These are phyloP conservation scores for Gallinago jamesoni DNA, from an alignment of 2,113 vertebrate genomes.

Conservation along the genomic window DNA sequence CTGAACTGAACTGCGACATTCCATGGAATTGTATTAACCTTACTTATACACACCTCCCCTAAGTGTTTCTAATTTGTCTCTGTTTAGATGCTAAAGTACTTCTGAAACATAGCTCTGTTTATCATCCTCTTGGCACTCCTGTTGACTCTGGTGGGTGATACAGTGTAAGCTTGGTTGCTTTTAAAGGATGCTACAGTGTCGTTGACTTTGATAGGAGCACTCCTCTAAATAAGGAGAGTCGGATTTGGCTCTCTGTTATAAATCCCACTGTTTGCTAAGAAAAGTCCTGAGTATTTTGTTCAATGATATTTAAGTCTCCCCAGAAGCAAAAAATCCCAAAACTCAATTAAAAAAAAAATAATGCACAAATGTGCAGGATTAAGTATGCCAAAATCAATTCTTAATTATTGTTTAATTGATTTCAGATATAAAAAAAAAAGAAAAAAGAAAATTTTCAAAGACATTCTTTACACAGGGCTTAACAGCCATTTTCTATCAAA, in stretches of 20 bases:
- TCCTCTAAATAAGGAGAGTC: background rate
- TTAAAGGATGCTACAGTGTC: background rate
- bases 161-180: background rate
- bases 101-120: background rate
- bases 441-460: background rate
- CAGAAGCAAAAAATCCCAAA: background rate
- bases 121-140: background rate
- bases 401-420: slow-evolving; percentile 55
- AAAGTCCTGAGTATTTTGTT: slow-evolving; percentile 4
- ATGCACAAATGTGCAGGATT: background rate
- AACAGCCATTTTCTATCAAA: slow-evolving; percentile 36
- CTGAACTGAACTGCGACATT: background rate
- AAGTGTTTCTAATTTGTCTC: slow-evolving; percentile 41
- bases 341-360: background rate
- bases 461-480: slow-evolving; percentile 10
- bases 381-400: slow-evolving; percentile 16
- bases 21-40: background rate
- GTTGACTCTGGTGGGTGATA: slow-evolving; percentile 19
- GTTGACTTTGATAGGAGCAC: slow-evolving; percentile 1
- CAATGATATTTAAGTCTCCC: background rate
- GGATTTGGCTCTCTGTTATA: background rate
- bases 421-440: slow-evolving; percentile 13
- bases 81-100: slow-evolving; percentile 18
- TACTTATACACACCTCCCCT: background rate
- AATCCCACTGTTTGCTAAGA: background rate